phyloP scores from a whole-genome alignment of 2,113 vertebrate genomes.

The Halichoeres trimaculatus region DNA sequence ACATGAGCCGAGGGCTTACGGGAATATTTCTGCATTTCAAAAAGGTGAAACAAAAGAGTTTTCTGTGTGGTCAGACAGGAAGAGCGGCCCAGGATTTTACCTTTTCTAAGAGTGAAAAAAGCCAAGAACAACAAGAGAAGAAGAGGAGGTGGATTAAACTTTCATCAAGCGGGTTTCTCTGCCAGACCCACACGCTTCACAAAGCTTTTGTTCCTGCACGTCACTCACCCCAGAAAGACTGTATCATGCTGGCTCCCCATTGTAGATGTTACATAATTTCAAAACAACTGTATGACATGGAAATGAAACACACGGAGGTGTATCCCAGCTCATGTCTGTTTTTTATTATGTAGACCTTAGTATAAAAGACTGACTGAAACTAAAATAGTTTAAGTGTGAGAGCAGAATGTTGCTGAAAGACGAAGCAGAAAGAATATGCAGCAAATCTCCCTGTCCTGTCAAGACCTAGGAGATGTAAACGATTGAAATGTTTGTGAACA shows the following conservation, averaged over 20 bases:
- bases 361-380: neutral
- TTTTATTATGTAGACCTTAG: neutral
- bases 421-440: too few relatives aligned
- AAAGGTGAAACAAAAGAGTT: constrained; percentile 47
- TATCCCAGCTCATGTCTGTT: neutral
- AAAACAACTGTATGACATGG: neutral
- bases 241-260: constrained; percentile 1
- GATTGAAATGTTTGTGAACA: too few relatives aligned
- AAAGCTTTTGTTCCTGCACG: constrained; percentile 24
- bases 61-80: constrained; percentile 38
- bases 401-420: too few relatives aligned
- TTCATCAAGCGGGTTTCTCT: constrained; percentile 29
- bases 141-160: constrained; percentile 51
- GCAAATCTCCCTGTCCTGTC: too few relatives aligned
- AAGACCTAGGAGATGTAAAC: too few relatives aligned
- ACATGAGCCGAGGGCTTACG: constrained; percentile 26
- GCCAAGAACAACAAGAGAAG: constrained; percentile 53
- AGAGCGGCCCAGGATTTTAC: constrained; percentile 27
- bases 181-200: constrained; percentile 37
- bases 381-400: neutral
- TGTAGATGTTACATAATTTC: constrained; percentile 11
- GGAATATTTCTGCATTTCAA: constrained; percentile 53
- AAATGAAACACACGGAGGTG: neutral
- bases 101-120: constrained; percentile 25
- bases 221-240: constrained; percentile 6